These are phyloP conservation scores for Metopia argyrocephala DNA, from an alignment of 2,888 invertebrate species.

Conservation along the genomic window DNA sequence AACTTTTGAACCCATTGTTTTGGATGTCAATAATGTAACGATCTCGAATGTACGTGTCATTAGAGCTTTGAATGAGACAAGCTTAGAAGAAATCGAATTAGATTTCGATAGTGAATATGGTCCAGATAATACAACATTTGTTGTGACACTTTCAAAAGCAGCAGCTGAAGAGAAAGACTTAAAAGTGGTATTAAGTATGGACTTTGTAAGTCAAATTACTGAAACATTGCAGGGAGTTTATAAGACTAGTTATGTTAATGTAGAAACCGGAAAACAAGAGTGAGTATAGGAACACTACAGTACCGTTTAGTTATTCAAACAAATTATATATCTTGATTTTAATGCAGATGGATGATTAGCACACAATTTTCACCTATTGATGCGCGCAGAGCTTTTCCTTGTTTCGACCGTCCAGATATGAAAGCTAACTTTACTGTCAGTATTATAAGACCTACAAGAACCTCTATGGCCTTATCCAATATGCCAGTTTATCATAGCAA, in stretches of 20 bases:
- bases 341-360: conserved; percentile 86
- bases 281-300: no score
- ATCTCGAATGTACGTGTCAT: conserved; percentile 75
- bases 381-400: conserved; percentile 90
- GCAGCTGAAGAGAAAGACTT: conserved; percentile 67
- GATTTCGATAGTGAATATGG: conserved; percentile 76
- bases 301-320: no score
- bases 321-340: conserved; percentile 41
- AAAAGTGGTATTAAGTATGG: conserved; percentile 79
- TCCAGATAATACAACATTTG: conserved; percentile 74
- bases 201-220: conserved; percentile 80
- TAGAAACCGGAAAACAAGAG: conserved; percentile 76
- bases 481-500: conserved; percentile 80
- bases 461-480: conserved; percentile 81
- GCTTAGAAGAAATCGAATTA: conserved; percentile 71
- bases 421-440: conserved; percentile 87
- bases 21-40: conserved; percentile 77
- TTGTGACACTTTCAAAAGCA: conserved; percentile 70
- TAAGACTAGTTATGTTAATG: conserved; percentile 79
- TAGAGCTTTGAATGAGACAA: conserved; percentile 63
- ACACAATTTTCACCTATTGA: conserved; percentile 90
- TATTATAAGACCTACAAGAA: conserved; percentile 81
- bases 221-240: conserved; percentile 81
- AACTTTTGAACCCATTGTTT: conserved; percentile 75
- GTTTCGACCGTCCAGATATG: conserved; percentile 91